Base-by-base conservation (phyloP, 2,888 invertebrate genomes). In the Cephonodes hylas region DNA sequence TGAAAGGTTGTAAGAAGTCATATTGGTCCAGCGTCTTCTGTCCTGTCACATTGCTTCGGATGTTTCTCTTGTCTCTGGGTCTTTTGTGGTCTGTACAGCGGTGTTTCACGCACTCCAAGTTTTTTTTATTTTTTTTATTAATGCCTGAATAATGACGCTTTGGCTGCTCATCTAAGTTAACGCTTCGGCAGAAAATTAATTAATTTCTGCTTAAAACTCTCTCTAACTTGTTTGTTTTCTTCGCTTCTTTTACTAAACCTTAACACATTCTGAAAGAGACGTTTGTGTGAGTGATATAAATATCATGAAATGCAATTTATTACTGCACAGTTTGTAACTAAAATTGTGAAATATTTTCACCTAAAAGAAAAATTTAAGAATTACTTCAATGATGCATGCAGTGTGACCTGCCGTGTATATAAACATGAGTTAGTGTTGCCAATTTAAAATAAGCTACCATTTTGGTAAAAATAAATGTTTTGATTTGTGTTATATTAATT, bases 261-360 rank as follows among this genome's bases (percentile, higher is more conserved):
- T 53, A 53, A 53, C 53, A 53, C 53, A 10, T 18, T 53, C 18
- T 53, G 53, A 53, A 53, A 53, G 53, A 53, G 25, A 59, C 34
- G 44, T 83, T 66, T 85, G 88, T 85, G 80, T 85, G 88, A 73
- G 81, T 79, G 86, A 88, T 80, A 70, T 84, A 88, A 79, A 74
- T 85, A 80, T 76, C 71, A 72, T 61, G 67, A 68, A 66, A 72
- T 76, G 81, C 83, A 83, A 77, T 76, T 57, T 82, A 81, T 83
- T 68, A 79, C 81, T 83, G 82, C 79, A 79, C 69, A 66, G 68
- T 72, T 71, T 83, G 82, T 84, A 76, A 84, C 81, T 84, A 86
- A 85, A 75, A 67, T 63, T 61, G 61, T 44, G 62, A 61, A 46
- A 61, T 48, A 45, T 45, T 53, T 58, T 22, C 48, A 61, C 34